A percentile compares a stretch with the other conserved stretches of the same genome.
Evolutionary conservation across 2,113 vertebrate genomes (phyloP).

Genomic region (Myiozetetes cayanensis): DNA sequence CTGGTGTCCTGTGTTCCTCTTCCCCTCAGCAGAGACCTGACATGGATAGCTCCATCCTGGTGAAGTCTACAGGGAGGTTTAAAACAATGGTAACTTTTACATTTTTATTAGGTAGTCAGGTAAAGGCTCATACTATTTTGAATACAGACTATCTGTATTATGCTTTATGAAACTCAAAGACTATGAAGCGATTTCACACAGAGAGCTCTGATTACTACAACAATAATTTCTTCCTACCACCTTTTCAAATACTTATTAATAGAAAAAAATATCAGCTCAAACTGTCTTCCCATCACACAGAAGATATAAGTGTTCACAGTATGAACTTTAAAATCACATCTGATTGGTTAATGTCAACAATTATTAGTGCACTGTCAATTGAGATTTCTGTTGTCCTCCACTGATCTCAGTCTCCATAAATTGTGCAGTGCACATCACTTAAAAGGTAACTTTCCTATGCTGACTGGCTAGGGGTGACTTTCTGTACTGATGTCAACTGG

Average conservation of each 20-base stretch:
- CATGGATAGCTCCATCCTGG: background rate
- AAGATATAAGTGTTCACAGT: constrained; percentile 35
- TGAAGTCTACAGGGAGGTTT: background rate
- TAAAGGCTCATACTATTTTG: constrained; percentile 43
- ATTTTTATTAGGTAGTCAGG: constrained; percentile 33
- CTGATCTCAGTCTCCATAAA: background rate
- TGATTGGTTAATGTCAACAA: constrained; percentile 28
- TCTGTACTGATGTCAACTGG: background rate
- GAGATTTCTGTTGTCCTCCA: background rate
- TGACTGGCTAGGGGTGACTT: background rate
- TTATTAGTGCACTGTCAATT: background rate
- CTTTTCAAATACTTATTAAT: constrained; percentile 69
- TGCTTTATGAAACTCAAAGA: constrained; percentile 14
- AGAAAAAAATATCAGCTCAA: constrained; percentile 41
- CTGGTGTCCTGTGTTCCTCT: background rate
- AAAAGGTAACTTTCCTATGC: background rate
- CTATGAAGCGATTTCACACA: constrained; percentile 68
- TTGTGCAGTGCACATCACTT: background rate
- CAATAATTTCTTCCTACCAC: constrained; percentile 72
- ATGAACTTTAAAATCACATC: constrained; percentile 46
- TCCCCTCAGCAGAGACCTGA: background rate
- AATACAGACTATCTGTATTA: constrained; percentile 15
- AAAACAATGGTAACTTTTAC: constrained; percentile 7
- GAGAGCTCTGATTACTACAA: constrained; percentile 70
- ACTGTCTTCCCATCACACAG: constrained; percentile 42